Base-by-base conservation (phyloP, 1,140 invertebrate species). In the Bombus waltoni region DNA sequence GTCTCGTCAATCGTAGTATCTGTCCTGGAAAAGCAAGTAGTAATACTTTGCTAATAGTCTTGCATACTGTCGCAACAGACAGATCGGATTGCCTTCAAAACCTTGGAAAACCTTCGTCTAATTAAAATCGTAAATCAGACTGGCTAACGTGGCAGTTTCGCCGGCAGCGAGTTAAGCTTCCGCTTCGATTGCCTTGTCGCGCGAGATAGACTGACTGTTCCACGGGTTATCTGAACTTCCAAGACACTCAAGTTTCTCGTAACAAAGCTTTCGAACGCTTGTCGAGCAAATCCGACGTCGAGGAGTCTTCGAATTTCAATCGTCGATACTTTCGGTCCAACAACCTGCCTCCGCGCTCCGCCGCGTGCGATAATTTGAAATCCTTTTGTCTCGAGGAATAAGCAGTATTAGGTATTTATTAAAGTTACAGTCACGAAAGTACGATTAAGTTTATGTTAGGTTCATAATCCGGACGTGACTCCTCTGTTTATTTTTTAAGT, bases 1-100 rank as follows among this genome's bases (percentile, higher is more conserved):
- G 5, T 38, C 73, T 35, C 73, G 73, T 75, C 73, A 35, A 57
- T 75, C 73, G 38, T 75, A 57, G 35, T 35, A 57, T 47, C 73
- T 57, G 32, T 35, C 32, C 13, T 13, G 32, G n/a, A 18, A 15
- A 35, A 47, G 32, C 28, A 47, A 47, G n/a, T 32, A 74, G 44
- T 35, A 9, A 47, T 42, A 32, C 25, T 22, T 47, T 10, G 1
- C 44, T 15, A 25, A 15, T n/a, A 42, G 40, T 42, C 6, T 15
- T 40, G 3, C 28, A 13, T 28, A 13, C 25, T 15, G 32, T 40
- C 9, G 15, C 68, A 5, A 40, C 1, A 25, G 25, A n/a, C 13
- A 28, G 38, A 32, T 44, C 5, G 32, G 32, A 32, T 32, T 32
- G 32, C 32, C 32, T 32, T 32, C 32, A 32, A 32, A 32, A 32